phyloP scores from a whole-genome alignment of 2,113 vertebrate genomes.

The Vulpes ferrilata region DNA sequence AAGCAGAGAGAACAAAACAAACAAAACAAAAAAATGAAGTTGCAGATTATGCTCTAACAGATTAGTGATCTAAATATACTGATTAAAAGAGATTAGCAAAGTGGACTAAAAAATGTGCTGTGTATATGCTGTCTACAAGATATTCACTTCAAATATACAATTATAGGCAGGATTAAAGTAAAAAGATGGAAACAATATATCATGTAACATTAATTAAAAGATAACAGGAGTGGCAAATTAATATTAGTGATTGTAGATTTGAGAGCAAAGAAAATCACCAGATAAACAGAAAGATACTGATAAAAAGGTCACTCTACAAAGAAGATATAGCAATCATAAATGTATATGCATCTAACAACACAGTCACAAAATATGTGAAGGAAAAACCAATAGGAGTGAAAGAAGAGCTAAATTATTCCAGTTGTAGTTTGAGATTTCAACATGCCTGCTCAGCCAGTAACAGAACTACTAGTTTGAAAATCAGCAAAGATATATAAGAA shows the following conservation, averaged over 20 bases:
- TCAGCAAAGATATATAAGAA: background rate
- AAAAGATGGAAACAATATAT: slow-evolving; percentile 6
- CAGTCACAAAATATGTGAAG: background rate
- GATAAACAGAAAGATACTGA: background rate
- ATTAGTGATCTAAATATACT: background rate
- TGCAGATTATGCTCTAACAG: background rate
- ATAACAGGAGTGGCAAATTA: background rate
- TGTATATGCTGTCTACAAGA: background rate
- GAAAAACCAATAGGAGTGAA: background rate
- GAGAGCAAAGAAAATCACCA: slow-evolving; percentile 1
- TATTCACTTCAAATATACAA: background rate
- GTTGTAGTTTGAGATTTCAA: background rate
- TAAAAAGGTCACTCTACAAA: background rate
- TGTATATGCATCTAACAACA: background rate
- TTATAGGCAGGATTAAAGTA: background rate
- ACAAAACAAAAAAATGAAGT: background rate
- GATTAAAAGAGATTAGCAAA: background rate
- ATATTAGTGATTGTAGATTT: background rate
- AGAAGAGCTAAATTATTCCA: background rate
- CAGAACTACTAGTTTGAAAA: background rate
- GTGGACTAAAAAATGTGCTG: background rate
- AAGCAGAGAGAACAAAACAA: background rate
- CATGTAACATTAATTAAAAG: background rate
- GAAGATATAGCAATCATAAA: background rate
- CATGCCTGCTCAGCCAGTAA: background rate